phyloP scores from a whole-genome alignment of 2,113 vertebrate genomes.

The Peucedramus taeniatus region DNA sequence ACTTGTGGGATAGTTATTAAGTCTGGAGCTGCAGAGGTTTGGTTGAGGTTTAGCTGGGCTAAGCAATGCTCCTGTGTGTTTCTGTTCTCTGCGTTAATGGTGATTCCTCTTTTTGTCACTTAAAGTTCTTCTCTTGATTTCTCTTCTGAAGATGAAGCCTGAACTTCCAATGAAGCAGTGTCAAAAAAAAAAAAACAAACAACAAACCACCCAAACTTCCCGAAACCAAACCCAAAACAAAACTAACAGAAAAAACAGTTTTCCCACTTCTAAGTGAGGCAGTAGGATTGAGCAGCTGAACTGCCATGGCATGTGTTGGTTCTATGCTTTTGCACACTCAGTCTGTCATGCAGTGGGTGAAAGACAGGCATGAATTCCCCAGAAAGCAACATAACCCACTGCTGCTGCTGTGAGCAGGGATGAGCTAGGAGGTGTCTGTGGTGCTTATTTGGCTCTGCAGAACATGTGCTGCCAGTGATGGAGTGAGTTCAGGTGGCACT shows the following conservation, averaged over 20 bases:
- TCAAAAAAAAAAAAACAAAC: not conserved
- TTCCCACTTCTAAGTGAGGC: not conserved
- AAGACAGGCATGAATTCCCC: not conserved
- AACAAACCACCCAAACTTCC: not conserved
- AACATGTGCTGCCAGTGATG: not conserved
- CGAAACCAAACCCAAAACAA: not conserved
- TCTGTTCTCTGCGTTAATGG: fast-evolving
- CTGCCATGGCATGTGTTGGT: not conserved
- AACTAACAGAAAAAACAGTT: not conserved
- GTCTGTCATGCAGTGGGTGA: not conserved
- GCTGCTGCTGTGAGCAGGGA: not conserved
- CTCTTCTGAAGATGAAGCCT: not conserved
- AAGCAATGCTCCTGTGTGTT: not conserved
- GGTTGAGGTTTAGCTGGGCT: not conserved
- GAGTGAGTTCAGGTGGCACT: not conserved
- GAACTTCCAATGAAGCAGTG: not conserved
- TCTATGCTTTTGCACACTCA: not conserved
- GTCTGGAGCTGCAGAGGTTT: not conserved
- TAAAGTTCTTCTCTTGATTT: not conserved
- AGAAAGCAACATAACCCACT: fast-evolving
- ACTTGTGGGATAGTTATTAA: not conserved
- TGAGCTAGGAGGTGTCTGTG: not conserved
- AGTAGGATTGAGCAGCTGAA: not conserved
- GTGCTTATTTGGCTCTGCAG: not conserved
- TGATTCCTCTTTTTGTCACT: not conserved